These are phyloP conservation scores for Amazona finschi DNA, from an alignment of 2,797 vertebrate species.

Conservation along the genomic window DNA sequence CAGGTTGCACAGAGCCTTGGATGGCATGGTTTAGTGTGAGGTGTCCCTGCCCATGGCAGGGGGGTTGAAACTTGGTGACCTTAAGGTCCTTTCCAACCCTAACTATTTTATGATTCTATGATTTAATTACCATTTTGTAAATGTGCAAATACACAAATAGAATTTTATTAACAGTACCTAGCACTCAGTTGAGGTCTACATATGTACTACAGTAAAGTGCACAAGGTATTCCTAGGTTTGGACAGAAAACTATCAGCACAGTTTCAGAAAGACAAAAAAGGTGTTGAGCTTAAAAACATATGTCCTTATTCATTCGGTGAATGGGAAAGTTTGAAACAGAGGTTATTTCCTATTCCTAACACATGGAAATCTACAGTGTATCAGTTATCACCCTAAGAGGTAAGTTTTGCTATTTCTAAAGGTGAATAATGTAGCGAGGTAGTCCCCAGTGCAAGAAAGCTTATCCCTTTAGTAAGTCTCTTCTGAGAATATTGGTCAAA, in stretches of 20 bases:
- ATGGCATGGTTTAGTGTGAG: too few relatives aligned
- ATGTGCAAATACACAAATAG: not conserved
- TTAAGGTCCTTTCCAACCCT: too few relatives aligned
- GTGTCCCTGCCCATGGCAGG: too few relatives aligned
- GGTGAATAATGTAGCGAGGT: not conserved
- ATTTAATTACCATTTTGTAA: not conserved
- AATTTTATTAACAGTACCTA: not conserved
- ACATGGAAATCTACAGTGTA: not conserved
- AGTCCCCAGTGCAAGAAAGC: not conserved
- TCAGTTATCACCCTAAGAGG: not conserved
- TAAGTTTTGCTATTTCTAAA: not conserved
- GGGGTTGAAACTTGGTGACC: too few relatives aligned
- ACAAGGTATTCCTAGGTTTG: not conserved
- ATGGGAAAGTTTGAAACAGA: not conserved
- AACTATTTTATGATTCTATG: too few relatives aligned
- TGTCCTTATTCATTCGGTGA: not conserved
- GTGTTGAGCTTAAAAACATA: not conserved
- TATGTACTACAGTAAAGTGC: not conserved
- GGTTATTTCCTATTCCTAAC: not conserved
- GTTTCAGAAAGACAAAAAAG: not conserved
- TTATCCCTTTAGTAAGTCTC: not conserved
- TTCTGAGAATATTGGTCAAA: not conserved
- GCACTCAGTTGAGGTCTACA: not conserved
- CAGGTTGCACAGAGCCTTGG: too few relatives aligned
- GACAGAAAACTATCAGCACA: not conserved